Percentiles rank a stretch among this genome's conserved stretches.
These are phyloP conservation scores for Cryptocephalus primarius DNA, from an alignment of 2,888 invertebrate genomes.

Conservation along the genomic window DNA sequence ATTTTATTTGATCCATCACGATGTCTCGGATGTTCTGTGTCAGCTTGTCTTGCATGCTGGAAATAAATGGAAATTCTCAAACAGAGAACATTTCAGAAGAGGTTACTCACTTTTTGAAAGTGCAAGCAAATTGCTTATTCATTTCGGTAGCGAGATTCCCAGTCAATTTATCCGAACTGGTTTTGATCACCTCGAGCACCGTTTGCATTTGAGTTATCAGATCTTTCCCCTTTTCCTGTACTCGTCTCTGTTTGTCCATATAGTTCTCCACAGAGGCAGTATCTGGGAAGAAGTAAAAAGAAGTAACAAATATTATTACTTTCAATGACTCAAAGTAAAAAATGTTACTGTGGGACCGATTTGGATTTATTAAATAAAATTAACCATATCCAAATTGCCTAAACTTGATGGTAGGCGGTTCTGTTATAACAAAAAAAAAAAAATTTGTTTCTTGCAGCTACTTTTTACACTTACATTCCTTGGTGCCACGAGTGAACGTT, in stretches of 20 bases:
- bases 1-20: conserved; percentile 36
- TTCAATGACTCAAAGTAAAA: too few relatives aligned
- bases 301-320: too few relatives aligned
- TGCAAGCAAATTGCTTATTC: conserved; percentile 30
- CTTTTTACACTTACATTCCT: conserved; percentile 62
- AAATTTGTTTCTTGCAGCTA: too few relatives aligned
- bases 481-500: conserved; percentile 77
- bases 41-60: conserved; percentile 36
- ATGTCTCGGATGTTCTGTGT: conserved; percentile 31
- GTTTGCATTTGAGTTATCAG: conserved; percentile 34
- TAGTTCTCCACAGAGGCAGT: conserved; percentile 36
- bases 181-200: conserved; percentile 32
- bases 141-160: conserved; percentile 29
- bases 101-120: conserved; percentile 29
- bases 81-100: not conserved
- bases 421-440: too few relatives aligned
- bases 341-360: too few relatives aligned
- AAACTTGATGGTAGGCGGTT: too few relatives aligned
- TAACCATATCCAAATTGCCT: too few relatives aligned
- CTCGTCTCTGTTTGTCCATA: conserved; percentile 35
- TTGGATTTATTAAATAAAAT: too few relatives aligned
- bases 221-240: conserved; percentile 36
- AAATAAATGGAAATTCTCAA: conserved; percentile 10
- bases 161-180: conserved; percentile 30
- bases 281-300: conserved; percentile 26